Evolutionary conservation across 2,797 vertebrate species (phyloP).

Genomic region (Paratrypauchen microcephalus): DNA sequence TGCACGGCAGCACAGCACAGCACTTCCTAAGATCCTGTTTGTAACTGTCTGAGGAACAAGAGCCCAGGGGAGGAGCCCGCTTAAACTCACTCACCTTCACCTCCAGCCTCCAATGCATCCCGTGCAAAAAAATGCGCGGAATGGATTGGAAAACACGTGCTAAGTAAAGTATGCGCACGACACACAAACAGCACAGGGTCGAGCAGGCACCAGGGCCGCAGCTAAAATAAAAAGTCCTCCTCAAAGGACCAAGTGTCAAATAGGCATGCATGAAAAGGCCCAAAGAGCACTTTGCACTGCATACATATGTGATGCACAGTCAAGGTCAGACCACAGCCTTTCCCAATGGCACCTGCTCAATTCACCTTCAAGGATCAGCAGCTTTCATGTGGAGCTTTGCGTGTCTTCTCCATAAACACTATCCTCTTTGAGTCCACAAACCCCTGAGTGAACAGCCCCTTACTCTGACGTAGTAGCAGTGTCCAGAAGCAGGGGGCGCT

Average conservation of each 20-base stretch:
- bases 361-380: constrained; percentile 69
- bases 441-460: constrained; percentile 30
- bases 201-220: constrained; percentile 58
- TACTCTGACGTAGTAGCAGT: constrained; percentile 23
- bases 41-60: constrained; percentile 77
- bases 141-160: constrained; percentile 43
- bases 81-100: constrained; percentile 79
- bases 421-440: constrained; percentile 35
- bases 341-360: constrained; percentile 35
- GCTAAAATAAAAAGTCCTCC: constrained; percentile 60
- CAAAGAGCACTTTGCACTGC: constrained; percentile 56
- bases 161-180: constrained; percentile 25
- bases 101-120: constrained; percentile 60
- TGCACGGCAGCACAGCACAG: constrained; percentile 62
- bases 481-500: constrained; percentile 60
- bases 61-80: constrained; percentile 68
- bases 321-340: constrained; percentile 58
- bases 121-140: constrained; percentile 52
- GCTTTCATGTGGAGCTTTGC: constrained; percentile 47
- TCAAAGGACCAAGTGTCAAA: constrained; percentile 64
- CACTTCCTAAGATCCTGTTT: constrained; percentile 76
- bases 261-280: constrained; percentile 63
- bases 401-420: constrained; percentile 47
- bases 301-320: constrained; percentile 56
- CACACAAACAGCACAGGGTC: constrained; percentile 59